Evolutionary conservation across 2,888 invertebrate species (phyloP), one percentile per base, ranked within the genome.

Genomic region (Diplolepis rosae): DNA sequence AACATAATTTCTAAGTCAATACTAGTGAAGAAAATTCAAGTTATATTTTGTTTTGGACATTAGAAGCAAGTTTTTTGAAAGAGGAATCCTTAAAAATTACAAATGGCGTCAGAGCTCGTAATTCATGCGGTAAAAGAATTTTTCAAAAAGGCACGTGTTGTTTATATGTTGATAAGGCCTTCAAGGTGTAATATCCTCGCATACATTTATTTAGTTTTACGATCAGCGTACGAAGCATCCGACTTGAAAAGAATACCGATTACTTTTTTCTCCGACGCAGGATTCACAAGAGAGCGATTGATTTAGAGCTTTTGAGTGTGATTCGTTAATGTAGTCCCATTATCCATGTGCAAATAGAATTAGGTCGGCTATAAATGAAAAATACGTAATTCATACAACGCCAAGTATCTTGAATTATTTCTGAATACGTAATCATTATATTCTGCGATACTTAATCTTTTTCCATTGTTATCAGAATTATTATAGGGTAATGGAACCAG

Each of bases 101-200:
- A n/a, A n/a, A n/a, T n/a, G n/a, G n/a, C n/a, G 51, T 50, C 24
- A 13, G 13, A 22, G 27, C 24, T 27, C 50, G 13, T 52, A 51
- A 27, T 15, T 51, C n/a, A 51, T n/a, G 28, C 24, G 51, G 51
- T 51, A 27, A 27, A 51, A 51, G 24, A n/a, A 24, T 27, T n/a
- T 27, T 4, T 51, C n/a, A 13, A 28, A 28, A 52, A 52, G 51
- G 27, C 51, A 51, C 51, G 51, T 51, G 51, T 13, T 24, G 2
- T n/a, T 28, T 51, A n/a, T n/a, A 24, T n/a, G 5, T 27, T 51
- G 51, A 28, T 11, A 27, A 27, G 24, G n/a, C 28, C 51, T 52
- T 52, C n/a, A 52, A 7, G 51, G n/a, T 6, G 39, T 52, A 52
- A n/a, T 13, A 52, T 52, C 51, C 28, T 52, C 51, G 28, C 51